Conservation (phyloP, 64 coral and sea anemone species). For the Astreopora myriophthalma region DNA sequence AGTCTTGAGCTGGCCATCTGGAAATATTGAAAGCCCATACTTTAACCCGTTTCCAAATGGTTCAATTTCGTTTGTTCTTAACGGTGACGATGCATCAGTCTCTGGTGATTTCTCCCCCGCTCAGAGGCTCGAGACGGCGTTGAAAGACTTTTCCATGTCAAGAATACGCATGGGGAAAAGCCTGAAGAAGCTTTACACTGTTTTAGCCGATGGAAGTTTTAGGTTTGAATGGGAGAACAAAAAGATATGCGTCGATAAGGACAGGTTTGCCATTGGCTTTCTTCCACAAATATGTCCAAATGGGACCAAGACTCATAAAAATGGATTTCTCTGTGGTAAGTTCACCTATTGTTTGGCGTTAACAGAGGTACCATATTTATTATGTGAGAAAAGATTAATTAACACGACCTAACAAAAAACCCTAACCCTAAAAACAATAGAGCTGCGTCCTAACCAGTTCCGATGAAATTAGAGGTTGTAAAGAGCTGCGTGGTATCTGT, state of each 20-base stretch:
- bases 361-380: no score
- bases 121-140: neutral
- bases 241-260: neutral
- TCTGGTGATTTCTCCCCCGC: neutral
- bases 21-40: neutral
- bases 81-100: neutral
- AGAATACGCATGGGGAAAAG: neutral
- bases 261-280: neutral
- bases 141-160: neutral
- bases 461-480: no score
- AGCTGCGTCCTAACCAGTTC: no score
- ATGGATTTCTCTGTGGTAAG: constrained; percentile 22
- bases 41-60: neutral
- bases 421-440: no score
- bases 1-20: neutral
- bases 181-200: neutral
- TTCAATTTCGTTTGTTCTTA: neutral
- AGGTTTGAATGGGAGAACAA: neutral
- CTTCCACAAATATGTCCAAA: constrained; percentile 3
- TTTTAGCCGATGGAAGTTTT: neutral
- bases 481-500: no score
- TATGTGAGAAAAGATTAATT: neutral
- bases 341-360: neutral
- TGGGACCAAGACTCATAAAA: neutral
- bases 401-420: neutral